Base-by-base conservation (phyloP, 37 sponge, comb jelly and placozoan genomes). In the Lycopodina hypogea region DNA sequence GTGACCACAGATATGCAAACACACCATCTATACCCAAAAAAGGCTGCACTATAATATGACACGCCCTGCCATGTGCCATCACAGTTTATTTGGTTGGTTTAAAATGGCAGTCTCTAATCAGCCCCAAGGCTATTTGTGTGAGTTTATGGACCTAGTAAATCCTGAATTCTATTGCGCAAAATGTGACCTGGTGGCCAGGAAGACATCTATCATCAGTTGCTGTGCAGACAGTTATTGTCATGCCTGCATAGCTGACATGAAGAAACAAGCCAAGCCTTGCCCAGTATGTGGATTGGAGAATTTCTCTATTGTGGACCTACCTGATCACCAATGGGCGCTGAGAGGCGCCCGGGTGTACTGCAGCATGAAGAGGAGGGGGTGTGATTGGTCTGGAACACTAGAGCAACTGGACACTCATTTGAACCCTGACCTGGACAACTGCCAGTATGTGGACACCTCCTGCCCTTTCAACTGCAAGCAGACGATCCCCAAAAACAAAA, bases 341-440 rank as follows among this genome's bases (percentile, higher is more conserved):
- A 37, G 15, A 3, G 63, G 26, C 2, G 66, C 78, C 9, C 32
- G 29, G 19, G 63, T 84, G 2, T 29, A 45, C 53, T 84, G 85
- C 40, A 30, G 34, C 40, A 69, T 42, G 53, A 77, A 61, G 53
- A 39, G n/a, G 22, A 19, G 53, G 35, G 85, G 78, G 21, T 84
- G 85, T 71, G n/a, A 1, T 3, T 84, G 85, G 85, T 38, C 50
- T 6, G 85, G 85, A 41, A 3, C 17, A 28, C 35, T 77, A 23
- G 52, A 38, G 24, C 68, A 77, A 0, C 55, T 62, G 0, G 53
- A 42, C n/a, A n/a, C n/a, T n/a, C n/a, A n/a, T n/a, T n/a, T n/a
- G n/a, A n/a, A n/a, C n/a, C n/a, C n/a, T n/a, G n/a, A n/a, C n/a
- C n/a, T n/a, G n/a, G n/a, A n/a, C 11, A 50, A 70, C 56, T 84